phyloP scores from a whole-genome alignment of 2,888 invertebrate genomes.

The Esperia sulphurella region DNA sequence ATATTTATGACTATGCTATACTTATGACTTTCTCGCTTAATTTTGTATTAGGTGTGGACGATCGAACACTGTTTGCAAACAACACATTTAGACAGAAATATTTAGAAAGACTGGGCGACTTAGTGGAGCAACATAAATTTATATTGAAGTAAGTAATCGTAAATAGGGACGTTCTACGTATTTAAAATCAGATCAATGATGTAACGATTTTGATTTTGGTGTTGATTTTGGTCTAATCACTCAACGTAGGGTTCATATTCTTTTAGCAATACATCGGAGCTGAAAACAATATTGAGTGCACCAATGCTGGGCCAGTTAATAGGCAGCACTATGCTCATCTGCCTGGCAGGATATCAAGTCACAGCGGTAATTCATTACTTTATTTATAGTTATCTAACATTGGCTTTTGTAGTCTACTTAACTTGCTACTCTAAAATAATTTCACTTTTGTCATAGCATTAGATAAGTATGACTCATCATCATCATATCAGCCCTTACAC shows the following conservation, averaged over 20 bases:
- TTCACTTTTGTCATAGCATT: too few species aligned
- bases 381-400: too few species aligned
- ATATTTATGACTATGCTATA: neutral
- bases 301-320: conserved; percentile 63
- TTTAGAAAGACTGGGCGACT: conserved; percentile 37
- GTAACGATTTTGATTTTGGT: too few species aligned
- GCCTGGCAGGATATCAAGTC: conserved; percentile 60
- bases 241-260: too few species aligned
- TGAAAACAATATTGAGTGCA: conserved; percentile 47
- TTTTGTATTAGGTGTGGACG: conserved; percentile 2
- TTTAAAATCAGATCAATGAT: too few species aligned
- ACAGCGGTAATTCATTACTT: conserved; percentile 40
- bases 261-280: conserved; percentile 43
- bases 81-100: conserved; percentile 13
- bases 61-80: conserved; percentile 8
- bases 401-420: too few species aligned
- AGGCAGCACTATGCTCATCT: conserved; percentile 58
- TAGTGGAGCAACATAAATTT: conserved; percentile 54
- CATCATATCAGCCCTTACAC: too few species aligned
- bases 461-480: too few species aligned
- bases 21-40: too few species aligned
- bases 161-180: neutral
- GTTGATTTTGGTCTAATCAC: neutral
- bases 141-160: conserved; percentile 54
- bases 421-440: too few species aligned